These are phyloP conservation scores for Liodrosophila aerea DNA, from an alignment of 2,888 invertebrate genomes.

Conservation along the genomic window DNA sequence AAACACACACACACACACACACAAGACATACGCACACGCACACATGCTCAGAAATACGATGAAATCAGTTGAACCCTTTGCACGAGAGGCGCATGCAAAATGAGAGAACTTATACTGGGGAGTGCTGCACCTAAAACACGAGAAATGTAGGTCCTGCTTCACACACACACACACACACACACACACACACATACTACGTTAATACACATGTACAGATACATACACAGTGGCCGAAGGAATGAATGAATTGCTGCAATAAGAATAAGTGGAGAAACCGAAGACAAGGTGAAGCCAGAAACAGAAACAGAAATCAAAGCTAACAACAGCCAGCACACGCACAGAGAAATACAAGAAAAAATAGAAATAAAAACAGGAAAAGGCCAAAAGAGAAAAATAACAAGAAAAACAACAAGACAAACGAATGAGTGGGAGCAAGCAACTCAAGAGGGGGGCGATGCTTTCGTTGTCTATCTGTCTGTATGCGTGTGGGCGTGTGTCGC, in stretches of 20 bases:
- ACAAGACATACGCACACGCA: not conserved
- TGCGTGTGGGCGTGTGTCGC: not conserved
- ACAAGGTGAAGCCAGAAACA: slow-evolving; percentile 35
- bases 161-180: slow-evolving; percentile 15
- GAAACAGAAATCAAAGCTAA: slow-evolving; percentile 42
- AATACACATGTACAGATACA: slow-evolving; percentile 19
- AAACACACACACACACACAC: slow-evolving; percentile 33
- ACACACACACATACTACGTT: not conserved
- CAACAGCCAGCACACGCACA: slow-evolving; percentile 41
- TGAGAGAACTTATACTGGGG: slow-evolving; percentile 22
- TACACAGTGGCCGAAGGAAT: slow-evolving; percentile 28
- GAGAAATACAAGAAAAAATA: slow-evolving; percentile 38
- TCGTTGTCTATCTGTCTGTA: slow-evolving; percentile 23
- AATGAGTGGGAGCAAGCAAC: slow-evolving; percentile 43
- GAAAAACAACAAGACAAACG: slow-evolving; percentile 56
- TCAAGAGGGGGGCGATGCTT: slow-evolving; percentile 37
- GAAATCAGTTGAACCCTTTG: slow-evolving; percentile 42
- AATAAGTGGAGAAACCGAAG: slow-evolving; percentile 18
- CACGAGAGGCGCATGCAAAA: slow-evolving; percentile 11
- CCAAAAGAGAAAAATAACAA: slow-evolving; percentile 44
- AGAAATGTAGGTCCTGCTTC: slow-evolving; percentile 52
- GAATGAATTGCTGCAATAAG: slow-evolving; percentile 50
- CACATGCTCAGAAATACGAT: not conserved
- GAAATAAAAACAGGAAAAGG: slow-evolving; percentile 54
- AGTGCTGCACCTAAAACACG: slow-evolving; percentile 48